phyloP scores from a whole-genome alignment of 2,888 invertebrate species.

The Zygogramma bicolorata region DNA sequence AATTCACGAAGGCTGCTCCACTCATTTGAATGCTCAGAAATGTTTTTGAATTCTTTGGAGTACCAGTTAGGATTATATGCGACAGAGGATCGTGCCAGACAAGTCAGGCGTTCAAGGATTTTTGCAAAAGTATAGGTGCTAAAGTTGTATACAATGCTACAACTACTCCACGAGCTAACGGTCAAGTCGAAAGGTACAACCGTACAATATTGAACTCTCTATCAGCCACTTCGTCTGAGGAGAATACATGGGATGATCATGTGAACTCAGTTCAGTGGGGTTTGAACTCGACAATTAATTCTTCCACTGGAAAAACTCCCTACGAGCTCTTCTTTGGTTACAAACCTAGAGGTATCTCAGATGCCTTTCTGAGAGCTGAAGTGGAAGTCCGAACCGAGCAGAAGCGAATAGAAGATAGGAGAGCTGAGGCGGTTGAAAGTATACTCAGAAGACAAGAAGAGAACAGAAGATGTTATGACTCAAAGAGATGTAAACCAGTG shows the following conservation, averaged over 20 bases:
- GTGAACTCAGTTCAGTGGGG: constrained; percentile 19
- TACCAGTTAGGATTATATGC: constrained; percentile 35
- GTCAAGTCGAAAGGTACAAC: constrained; percentile 38
- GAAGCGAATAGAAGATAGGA: background rate
- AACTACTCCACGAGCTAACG: constrained; percentile 41
- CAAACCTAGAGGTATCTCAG: background rate
- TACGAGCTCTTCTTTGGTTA: constrained; percentile 35
- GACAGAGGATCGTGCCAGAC: constrained; percentile 42
- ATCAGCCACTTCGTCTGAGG: constrained; percentile 13
- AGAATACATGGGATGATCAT: constrained; percentile 30
- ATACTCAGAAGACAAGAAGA: background rate
- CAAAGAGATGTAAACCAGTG: constrained; percentile 29
- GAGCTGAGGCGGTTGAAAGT: background rate
- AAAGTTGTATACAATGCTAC: constrained; percentile 27
- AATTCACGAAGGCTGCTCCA: constrained; percentile 24
- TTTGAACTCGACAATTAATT: constrained; percentile 23
- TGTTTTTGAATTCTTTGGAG: constrained; percentile 35
- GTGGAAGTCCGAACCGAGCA: background rate
- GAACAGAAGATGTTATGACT: constrained; percentile 17
- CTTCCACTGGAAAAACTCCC: constrained; percentile 31
- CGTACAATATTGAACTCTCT: constrained; percentile 6
- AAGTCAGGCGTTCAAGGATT: constrained; percentile 31
- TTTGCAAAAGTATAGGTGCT: background rate
- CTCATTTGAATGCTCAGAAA: constrained; percentile 28
- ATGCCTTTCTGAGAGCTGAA: background rate